Evolutionary conservation across 30 jellyfish, hydroid and myxozoan genomes (phyloP), one percentile per base, ranked within the genome.

Genomic region (Cassiopea andromeda): DNA sequence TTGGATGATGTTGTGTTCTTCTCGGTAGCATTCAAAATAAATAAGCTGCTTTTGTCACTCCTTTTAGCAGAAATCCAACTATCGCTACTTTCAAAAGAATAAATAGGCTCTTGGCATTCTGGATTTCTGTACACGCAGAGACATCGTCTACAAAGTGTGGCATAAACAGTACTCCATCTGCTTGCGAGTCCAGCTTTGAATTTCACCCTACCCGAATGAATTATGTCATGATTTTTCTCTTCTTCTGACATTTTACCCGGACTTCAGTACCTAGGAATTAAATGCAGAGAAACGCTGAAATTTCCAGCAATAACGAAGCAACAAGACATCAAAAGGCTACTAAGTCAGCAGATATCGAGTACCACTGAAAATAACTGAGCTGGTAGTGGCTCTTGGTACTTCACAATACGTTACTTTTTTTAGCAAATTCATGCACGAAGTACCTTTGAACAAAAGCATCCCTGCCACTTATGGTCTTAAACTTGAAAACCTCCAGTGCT

Each of bases 21-120:
- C 7, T 60, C 77, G 44, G 87, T 87, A 16, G 54, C 85, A 54
- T 87, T 87, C 72, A 87, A 38, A 50, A 73, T 84, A 69, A 87
- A 87, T 54, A 87, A 69, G 19, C 90, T 76, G 59, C 50, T 87
- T 14, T 16, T 59, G 14, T 46, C 47, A 2, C 61, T 82, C 27
- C 77, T 67, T 45, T 87, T 77, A 12, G 90, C 90, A 17, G 94
- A 87, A 46, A 87, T 76, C 94, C 94, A 87, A 75, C 94, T 87
- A 18, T 58, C 66, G 8, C 72, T 46, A 49, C 89, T 67, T 45
- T 67, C 69, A 48, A 87, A 87, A 47, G 66, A 9, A 66, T 78
- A 47, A 1, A 78, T 57, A 27, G 87, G 75, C 14, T 60, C 70
- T 1, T 78, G 48, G 68, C 44, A 27, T 5, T 64, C 89, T 44